These are phyloP conservation scores for Eulemur rufifrons DNA, from an alignment of 2,113 vertebrate genomes.

Conservation along the genomic window DNA sequence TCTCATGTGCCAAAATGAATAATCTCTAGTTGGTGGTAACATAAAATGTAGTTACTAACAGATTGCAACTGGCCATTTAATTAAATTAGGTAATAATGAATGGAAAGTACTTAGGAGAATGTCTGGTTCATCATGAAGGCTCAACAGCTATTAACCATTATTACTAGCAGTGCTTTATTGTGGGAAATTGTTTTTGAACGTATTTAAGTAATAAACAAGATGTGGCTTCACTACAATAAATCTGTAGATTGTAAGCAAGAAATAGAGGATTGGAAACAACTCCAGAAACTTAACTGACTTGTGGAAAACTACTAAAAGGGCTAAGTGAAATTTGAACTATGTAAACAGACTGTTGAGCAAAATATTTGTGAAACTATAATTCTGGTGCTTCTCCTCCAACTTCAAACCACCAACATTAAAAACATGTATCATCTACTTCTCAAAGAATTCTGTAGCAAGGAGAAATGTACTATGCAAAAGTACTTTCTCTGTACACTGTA, in stretches of 20 bases:
- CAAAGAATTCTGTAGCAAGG: constrained; percentile 74
- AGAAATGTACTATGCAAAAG: constrained; percentile 43
- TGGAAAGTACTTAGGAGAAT: constrained; percentile 33
- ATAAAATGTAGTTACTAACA: constrained; percentile 44
- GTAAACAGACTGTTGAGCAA: constrained; percentile 61
- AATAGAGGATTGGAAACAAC: constrained; percentile 38
- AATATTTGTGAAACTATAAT: constrained; percentile 72
- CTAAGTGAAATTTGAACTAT: constrained; percentile 77
- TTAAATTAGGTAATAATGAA: constrained; percentile 60
- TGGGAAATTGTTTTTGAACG: constrained; percentile 27
- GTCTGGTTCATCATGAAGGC: constrained; percentile 12
- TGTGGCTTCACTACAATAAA: background rate
- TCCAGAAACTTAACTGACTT: constrained; percentile 56
- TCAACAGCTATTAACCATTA: constrained; percentile 26
- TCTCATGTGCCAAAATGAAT: constrained; percentile 33
- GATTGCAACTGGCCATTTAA: constrained; percentile 49
- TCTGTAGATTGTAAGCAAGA: constrained; percentile 12
- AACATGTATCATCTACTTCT: constrained; percentile 27
- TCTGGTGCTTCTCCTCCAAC: constrained; percentile 47
- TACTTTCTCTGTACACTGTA: constrained; percentile 58
- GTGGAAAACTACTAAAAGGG: constrained; percentile 47
- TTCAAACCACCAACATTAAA: constrained; percentile 34
- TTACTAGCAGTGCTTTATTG: constrained; percentile 2
- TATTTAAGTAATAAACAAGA: constrained; percentile 32
- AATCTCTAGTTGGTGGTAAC: constrained; percentile 10